Evolutionary conservation across 2,113 vertebrate species (phyloP).

Genomic region (Gavia stellata): DNA sequence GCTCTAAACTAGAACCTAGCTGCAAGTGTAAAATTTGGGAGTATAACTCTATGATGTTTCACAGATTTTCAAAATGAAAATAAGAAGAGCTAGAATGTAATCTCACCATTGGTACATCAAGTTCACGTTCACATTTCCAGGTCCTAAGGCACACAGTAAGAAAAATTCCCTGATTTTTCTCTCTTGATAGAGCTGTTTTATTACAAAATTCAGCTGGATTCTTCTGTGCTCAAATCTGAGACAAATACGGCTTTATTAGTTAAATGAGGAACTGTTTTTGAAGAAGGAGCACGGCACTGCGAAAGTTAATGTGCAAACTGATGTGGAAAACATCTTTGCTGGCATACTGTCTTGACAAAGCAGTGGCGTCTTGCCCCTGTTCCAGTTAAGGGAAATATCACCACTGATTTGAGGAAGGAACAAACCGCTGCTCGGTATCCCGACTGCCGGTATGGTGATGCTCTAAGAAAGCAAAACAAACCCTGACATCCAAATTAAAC

Average conservation of each 20-base stretch:
- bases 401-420: neutral
- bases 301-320: neutral
- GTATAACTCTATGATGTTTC: neutral
- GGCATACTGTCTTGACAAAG: neutral
- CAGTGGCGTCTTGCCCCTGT: neutral
- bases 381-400: neutral
- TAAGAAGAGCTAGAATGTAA: neutral
- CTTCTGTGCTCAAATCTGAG: neutral
- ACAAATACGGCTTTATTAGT: neutral
- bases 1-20: neutral
- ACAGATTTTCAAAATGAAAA: constrained; percentile 7
- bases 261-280: neutral
- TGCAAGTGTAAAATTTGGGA: neutral
- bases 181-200: neutral
- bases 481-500: neutral
- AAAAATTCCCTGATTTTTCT: neutral
- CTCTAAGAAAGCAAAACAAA: neutral
- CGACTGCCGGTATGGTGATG: neutral
- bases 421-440: neutral
- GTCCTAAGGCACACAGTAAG: neutral
- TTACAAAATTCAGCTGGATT: neutral
- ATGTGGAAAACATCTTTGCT: neutral
- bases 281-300: neutral
- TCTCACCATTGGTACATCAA: neutral
- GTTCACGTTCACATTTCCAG: neutral